Base-by-base conservation (phyloP, 1,140 invertebrate genomes). In the Piezodorus guildinii region DNA sequence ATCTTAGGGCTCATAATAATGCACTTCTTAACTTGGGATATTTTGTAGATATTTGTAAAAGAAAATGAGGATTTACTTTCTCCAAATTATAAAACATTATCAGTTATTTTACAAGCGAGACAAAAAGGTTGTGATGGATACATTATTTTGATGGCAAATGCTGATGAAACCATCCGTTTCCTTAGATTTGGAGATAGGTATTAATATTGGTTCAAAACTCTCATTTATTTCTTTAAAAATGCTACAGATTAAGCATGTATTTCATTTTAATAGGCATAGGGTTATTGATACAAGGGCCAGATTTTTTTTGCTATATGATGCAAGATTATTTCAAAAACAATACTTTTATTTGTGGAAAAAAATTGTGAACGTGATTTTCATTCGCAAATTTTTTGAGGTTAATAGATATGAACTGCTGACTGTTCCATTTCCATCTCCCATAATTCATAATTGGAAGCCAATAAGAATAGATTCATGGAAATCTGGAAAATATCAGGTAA, bases 291-390 rank as follows among this genome's bases (percentile, higher is more conserved):
- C 85, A 0, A 78, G 81, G 72, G 81, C 82, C 10, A 83, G 81
- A 66, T 90, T 82, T 67, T 73, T 90, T 34, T 72, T 88, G 30
- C 72, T 88, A 0, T 77, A 88, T 66, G 86, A 90, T 71, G 72
- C 76, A 45, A 76, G 84, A 39, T 72, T 91, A 0, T 83, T 89
- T 62, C 72, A 75, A 19, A 74, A 78, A 58, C 77, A 84, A n/a
- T 74, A 85, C 65, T 78, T 83, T 68, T 86, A 87, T 68, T 68
- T 91, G 10, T 90, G 88, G 88, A 88, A 84, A 49, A 78, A 83
- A 66, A 84, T 88, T 23, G 78, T 88, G 2, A 86, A 87, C 68
- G 82, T 86, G 0, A 71, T 90, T n/a, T 90, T 90, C 63, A 75
- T 90, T 19, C 77, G 78, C 56, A 75, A 79, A 68, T 81, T 82